Conservation (phyloP, 2,797 vertebrate genomes). For the Spheniscus humboldti region DNA sequence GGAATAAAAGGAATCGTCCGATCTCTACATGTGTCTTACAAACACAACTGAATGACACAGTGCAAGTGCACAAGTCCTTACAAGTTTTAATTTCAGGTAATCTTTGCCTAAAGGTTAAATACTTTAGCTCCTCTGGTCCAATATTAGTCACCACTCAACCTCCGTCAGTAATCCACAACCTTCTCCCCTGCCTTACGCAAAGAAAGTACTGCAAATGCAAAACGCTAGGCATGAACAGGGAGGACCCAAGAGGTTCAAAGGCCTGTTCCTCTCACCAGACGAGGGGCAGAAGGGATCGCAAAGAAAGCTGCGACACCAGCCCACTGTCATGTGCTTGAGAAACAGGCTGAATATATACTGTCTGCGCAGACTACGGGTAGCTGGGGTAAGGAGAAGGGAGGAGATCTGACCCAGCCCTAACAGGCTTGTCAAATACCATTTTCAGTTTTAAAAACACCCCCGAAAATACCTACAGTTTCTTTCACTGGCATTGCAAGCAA, state of each 20-base stretch:
- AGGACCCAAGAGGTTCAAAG: not conserved
- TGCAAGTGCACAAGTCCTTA: not conserved
- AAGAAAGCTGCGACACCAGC: not conserved
- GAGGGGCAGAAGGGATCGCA: not conserved
- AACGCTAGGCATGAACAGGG: accelerated
- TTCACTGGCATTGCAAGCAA: not conserved
- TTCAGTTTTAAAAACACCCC: not conserved
- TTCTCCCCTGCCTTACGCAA: not conserved
- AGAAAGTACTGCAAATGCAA: not conserved
- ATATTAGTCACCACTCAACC: not conserved
- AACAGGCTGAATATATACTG: not conserved
- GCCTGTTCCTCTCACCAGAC: not conserved
- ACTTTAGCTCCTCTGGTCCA: not conserved
- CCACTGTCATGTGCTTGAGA: accelerated
- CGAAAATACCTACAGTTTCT: not conserved
- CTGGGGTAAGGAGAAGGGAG: not conserved
- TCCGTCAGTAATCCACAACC: not conserved
- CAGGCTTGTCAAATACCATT: not conserved
- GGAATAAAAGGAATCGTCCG: slow-evolving; percentile 27
- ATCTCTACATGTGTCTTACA: slow-evolving; percentile 59
- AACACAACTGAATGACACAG: slow-evolving; percentile 1
- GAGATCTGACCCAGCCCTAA: not conserved
- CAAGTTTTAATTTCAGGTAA: slow-evolving; percentile 48
- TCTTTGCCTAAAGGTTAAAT: slow-evolving; percentile 47
- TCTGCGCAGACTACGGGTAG: accelerated